Conservation (phyloP, 1,140 invertebrate species). For the Pectinophora gossypiella region DNA sequence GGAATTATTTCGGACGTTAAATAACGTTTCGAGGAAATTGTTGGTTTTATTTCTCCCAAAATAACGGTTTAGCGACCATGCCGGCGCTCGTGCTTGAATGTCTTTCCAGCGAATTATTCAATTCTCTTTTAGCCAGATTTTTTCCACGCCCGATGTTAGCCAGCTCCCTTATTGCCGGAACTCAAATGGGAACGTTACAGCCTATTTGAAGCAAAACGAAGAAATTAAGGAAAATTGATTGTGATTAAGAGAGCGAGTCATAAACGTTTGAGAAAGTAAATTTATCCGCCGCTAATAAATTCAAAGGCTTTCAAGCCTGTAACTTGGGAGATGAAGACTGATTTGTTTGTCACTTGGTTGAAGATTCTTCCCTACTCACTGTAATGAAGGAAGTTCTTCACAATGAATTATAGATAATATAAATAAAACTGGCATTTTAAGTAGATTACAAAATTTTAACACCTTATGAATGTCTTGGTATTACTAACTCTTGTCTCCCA, state of each 20-base stretch:
- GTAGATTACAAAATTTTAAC: too few relatives aligned
- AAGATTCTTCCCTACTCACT: too few relatives aligned
- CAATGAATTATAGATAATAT: too few relatives aligned
- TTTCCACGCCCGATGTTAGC: conserved; percentile 15
- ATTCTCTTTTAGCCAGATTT: conserved; percentile 14
- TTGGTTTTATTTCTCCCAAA: conserved; percentile 22
- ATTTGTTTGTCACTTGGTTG: too few relatives aligned
- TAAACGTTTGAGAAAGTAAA: background rate
- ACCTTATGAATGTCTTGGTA: too few relatives aligned
- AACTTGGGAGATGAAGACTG: too few relatives aligned
- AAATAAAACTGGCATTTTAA: too few relatives aligned
- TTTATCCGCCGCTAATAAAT: background rate
- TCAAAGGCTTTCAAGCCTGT: background rate
- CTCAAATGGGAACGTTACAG: conserved; percentile 5
- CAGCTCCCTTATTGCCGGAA: conserved; percentile 14
- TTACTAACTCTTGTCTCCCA: too few relatives aligned
- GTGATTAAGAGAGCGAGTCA: background rate
- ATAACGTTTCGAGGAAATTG: conserved; percentile 17
- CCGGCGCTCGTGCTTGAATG: conserved; percentile 18
- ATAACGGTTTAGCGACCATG: conserved; percentile 21
- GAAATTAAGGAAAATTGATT: conserved; percentile 11
- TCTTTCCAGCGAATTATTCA: conserved; percentile 26
- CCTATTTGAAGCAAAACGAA: conserved; percentile 6
- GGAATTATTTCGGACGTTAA: conserved; percentile 20
- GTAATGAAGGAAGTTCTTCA: too few relatives aligned